phyloP scores from a whole-genome alignment of 2,888 invertebrate genomes.

The Drosophila limbata region DNA sequence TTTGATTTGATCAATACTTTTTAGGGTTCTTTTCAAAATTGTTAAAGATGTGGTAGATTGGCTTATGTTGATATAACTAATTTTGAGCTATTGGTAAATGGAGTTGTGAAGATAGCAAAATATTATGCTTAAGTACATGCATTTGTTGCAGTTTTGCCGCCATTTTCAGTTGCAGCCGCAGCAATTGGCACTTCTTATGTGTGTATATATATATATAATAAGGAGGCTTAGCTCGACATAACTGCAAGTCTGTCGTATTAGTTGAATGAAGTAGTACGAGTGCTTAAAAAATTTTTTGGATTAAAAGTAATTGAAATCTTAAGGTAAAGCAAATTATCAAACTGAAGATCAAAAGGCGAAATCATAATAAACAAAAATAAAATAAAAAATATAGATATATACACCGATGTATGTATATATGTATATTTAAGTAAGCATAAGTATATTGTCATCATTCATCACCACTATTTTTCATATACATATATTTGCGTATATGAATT shows the following conservation, averaged over 20 bases:
- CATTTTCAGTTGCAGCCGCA: constrained; percentile 34
- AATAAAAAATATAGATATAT: constrained; percentile 13
- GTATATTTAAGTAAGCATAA: constrained; percentile 24
- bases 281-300: constrained; percentile 53
- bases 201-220: constrained; percentile 8
- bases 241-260: constrained; percentile 34
- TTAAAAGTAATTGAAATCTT: constrained; percentile 43
- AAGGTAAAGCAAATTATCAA: constrained; percentile 48
- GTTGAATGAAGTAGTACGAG: constrained; percentile 57
- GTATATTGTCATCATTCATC: constrained; percentile 45
- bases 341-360: constrained; percentile 50
- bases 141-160: constrained; percentile 31
- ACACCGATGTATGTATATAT: constrained; percentile 35
- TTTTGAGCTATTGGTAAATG: constrained; percentile 32
- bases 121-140: constrained; percentile 53
- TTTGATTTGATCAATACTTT: background rate
- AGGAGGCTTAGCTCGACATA: constrained; percentile 25
- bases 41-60: background rate
- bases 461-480: constrained; percentile 44
- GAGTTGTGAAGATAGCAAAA: constrained; percentile 44
- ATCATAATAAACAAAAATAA: constrained; percentile 27
- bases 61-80: constrained; percentile 4
- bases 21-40: background rate
- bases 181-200: constrained; percentile 22
- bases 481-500: constrained; percentile 19